Percentiles rank a stretch among this genome's conserved stretches.
phyloP scores from a whole-genome alignment of 2,797 vertebrate genomes.

The Hippoglossus hippoglossus region DNA sequence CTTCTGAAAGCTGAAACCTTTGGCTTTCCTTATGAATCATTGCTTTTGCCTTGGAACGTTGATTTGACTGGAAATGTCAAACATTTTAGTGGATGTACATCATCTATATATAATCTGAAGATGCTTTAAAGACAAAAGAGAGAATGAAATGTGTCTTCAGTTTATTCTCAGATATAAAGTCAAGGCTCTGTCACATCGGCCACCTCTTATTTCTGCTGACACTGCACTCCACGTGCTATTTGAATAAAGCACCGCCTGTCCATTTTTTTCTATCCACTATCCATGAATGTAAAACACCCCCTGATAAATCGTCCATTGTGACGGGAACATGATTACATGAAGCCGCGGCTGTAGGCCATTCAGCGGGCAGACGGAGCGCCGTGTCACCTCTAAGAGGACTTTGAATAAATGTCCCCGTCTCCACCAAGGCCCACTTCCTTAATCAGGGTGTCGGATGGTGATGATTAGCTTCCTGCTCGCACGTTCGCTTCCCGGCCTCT shows the following conservation, averaged over 20 bases:
- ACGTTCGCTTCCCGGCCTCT: slow-evolving; percentile 30
- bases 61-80: too few relatives aligned
- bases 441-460: slow-evolving; percentile 77
- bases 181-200: not conserved
- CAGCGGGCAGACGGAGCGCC: slow-evolving; percentile 67
- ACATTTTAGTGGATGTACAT: too few relatives aligned
- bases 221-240: slow-evolving; percentile 34
- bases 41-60: too few relatives aligned
- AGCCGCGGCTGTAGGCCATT: slow-evolving; percentile 72
- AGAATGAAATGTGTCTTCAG: not conserved
- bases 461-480: slow-evolving; percentile 78
- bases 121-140: too few relatives aligned
- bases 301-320: slow-evolving; percentile 78
- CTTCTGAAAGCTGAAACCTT: too few relatives aligned
- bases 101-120: too few relatives aligned
- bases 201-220: slow-evolving; percentile 3
- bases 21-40: too few relatives aligned
- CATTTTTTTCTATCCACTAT: slow-evolving; percentile 1
- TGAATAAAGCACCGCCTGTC: slow-evolving; percentile 48
- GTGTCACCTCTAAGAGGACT: slow-evolving; percentile 79
- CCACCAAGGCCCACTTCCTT: slow-evolving; percentile 77
- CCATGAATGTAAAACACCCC: slow-evolving; percentile 62
- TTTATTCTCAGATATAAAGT: not conserved
- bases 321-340: slow-evolving; percentile 78
- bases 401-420: slow-evolving; percentile 78